Evolutionary conservation across 2,113 vertebrate genomes (phyloP).

Genomic region (Prolemur simus): DNA sequence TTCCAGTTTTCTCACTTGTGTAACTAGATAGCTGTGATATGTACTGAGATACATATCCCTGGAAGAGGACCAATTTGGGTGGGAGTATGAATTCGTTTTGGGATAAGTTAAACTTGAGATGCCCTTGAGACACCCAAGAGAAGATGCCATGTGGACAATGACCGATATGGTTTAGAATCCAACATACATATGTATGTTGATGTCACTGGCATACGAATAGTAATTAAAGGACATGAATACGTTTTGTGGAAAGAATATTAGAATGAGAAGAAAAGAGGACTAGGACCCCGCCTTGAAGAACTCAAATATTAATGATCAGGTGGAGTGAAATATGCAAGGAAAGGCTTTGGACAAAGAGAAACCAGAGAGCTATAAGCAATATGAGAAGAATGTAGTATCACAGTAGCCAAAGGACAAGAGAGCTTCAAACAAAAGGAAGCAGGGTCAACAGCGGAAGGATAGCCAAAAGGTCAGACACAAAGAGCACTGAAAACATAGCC

Average conservation of each 20-base stretch:
- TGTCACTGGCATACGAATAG: not conserved
- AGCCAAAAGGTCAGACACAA: not conserved
- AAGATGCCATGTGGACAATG: not conserved
- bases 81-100: not conserved
- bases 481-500: not conserved
- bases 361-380: not conserved
- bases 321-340: not conserved
- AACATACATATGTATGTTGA: not conserved
- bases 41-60: not conserved
- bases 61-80: not conserved
- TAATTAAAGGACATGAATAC: not conserved
- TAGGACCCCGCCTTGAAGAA: not conserved
- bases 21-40: not conserved
- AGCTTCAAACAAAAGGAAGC: not conserved
- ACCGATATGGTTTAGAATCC: not conserved
- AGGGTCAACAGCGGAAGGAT: not conserved
- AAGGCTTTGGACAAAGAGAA: not conserved
- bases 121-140: not conserved
- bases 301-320: not conserved
- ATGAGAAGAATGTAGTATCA: not conserved
- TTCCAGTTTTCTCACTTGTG: not conserved
- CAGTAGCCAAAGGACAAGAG: not conserved
- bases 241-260: not conserved
- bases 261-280: not conserved
- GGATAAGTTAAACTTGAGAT: constrained; percentile 22